Conservation (phyloP, 64 coral and sea anemone species). For the Stylophora pistillata region DNA sequence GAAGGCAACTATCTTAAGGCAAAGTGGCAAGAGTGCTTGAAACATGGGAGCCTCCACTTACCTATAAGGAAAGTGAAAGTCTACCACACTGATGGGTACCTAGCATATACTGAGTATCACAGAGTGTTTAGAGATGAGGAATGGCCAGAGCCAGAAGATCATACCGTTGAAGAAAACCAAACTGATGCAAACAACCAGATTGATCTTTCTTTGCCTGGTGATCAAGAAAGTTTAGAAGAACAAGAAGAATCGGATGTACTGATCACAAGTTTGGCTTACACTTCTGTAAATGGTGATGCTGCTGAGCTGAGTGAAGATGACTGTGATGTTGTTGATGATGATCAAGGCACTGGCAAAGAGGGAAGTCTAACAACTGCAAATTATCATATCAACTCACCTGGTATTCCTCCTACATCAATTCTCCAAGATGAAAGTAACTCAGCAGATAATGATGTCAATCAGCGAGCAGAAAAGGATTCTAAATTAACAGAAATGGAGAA, state of each 20-base stretch:
- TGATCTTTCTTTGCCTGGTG: neutral
- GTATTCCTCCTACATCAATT: neutral
- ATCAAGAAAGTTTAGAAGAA: neutral
- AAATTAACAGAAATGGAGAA: neutral
- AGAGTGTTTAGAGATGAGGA: neutral
- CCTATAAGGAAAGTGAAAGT: neutral
- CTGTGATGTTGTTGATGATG: neutral
- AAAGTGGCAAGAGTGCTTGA: neutral
- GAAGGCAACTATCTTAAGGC: neutral
- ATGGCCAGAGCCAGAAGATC: neutral
- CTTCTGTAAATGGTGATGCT: neutral
- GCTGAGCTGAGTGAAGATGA: neutral
- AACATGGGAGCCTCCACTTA: neutral
- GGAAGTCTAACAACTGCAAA: neutral
- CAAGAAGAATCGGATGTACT: neutral
- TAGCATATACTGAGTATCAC: neutral
- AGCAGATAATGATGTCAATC: neutral
- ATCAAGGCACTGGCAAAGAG: neutral
- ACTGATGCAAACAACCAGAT: neutral
- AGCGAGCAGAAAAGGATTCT: neutral
- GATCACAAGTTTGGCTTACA: neutral
- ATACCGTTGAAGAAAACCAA: too few relatives aligned
- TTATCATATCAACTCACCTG: neutral
- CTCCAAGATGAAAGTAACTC: neutral
- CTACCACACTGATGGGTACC: neutral